Percentiles rank a stretch among this genome's conserved stretches.
phyloP scores from a whole-genome alignment of 2,113 vertebrate genomes.

The Gymnarchus niloticus region DNA sequence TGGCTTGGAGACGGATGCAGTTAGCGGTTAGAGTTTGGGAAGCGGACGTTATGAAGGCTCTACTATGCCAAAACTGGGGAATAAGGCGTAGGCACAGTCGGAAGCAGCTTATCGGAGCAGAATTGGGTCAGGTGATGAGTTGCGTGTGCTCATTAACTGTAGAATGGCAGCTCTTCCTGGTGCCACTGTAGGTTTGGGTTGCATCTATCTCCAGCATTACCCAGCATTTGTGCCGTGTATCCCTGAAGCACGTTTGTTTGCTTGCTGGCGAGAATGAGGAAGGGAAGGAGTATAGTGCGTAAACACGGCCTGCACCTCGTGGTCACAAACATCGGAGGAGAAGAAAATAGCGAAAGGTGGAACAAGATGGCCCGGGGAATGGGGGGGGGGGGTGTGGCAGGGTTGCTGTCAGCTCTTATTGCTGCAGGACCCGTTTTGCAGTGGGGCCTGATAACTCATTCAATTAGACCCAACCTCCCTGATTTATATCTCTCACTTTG shows the following conservation, averaged over 20 bases:
- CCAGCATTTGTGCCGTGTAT: background rate
- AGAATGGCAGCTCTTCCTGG: background rate
- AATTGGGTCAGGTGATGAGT: background rate
- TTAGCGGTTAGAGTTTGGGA: background rate
- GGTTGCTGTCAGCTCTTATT: background rate
- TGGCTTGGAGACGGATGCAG: too few species aligned
- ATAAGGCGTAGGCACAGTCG: background rate
- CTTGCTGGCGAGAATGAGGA: background rate
- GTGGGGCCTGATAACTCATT: constrained; percentile 15
- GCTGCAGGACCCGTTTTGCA: background rate
- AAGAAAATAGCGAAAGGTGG: background rate
- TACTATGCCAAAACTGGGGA: background rate
- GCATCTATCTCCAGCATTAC: background rate
- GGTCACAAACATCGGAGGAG: background rate
- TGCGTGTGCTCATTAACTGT: background rate
- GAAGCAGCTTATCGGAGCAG: background rate
- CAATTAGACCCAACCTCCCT: background rate
- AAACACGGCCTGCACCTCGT: background rate
- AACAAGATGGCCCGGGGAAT: background rate
- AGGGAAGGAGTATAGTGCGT: too few species aligned
- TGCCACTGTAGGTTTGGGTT: background rate
- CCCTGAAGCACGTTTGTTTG: background rate
- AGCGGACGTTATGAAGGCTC: background rate
- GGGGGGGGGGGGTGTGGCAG: background rate
- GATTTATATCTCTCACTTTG: constrained; percentile 5